Conservation (phyloP, 2,113 vertebrate genomes). For the Piaya cayana region DNA sequence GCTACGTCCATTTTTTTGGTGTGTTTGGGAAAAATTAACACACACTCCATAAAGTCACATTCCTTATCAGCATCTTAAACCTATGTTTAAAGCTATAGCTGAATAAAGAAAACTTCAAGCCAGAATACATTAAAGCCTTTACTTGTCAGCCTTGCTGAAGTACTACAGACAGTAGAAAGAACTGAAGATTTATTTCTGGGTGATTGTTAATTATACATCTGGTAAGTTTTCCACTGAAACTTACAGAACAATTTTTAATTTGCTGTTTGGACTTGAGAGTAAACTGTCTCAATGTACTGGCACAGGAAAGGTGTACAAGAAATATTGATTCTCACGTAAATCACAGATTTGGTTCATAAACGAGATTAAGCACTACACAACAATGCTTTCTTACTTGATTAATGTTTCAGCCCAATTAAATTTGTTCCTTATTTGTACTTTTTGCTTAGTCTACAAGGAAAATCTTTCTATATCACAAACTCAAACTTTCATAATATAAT, state of each 20-base stretch:
- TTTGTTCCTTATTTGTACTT: neutral
- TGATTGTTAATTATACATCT: neutral
- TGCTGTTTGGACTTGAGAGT: neutral
- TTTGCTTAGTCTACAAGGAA: neutral
- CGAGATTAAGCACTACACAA: neutral
- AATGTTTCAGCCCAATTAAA: neutral
- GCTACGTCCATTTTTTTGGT: neutral
- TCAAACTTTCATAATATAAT: neutral
- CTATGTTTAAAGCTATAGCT: constrained; percentile 22
- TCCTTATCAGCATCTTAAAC: constrained; percentile 32
- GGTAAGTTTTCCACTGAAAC: neutral
- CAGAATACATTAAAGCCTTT: constrained; percentile 18
- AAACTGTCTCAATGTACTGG: neutral
- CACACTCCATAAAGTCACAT: neutral
- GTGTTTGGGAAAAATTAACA: constrained; percentile 8
- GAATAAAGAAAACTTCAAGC: constrained; percentile 13
- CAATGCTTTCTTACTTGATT: neutral
- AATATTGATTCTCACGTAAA: neutral
- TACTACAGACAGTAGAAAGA: neutral
- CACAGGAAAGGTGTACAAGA: fast-evolving
- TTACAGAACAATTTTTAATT: neutral
- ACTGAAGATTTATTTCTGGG: neutral
- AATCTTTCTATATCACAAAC: neutral
- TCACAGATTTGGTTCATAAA: neutral
- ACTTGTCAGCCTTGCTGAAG: neutral